Percentiles rank a stretch among this genome's conserved stretches.
Conservation (phyloP, 37 sponge, comb jelly and placozoan species). For the Dysidea cf. avara region DNA sequence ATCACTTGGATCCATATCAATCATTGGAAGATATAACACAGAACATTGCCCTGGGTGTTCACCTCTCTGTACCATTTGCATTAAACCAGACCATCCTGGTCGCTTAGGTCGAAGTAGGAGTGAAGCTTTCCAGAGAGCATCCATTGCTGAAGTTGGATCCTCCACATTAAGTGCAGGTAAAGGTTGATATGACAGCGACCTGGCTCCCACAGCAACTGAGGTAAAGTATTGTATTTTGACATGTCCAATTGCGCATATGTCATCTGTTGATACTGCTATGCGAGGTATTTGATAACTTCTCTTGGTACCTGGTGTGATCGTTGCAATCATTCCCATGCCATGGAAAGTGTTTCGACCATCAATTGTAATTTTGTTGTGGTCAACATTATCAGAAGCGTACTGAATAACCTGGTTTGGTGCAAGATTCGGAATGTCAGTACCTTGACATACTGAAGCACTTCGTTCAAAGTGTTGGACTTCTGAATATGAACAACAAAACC, state of each 20-base stretch:
- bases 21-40: too few relatives aligned
- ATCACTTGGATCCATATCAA: too few relatives aligned
- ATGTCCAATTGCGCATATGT: constrained; percentile 1
- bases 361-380: constrained; percentile 25
- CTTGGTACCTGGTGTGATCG: constrained; percentile 24
- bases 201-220: background rate
- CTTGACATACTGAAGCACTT: constrained; percentile 23
- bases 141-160: constrained; percentile 10
- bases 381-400: constrained; percentile 22
- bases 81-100: constrained; percentile 33
- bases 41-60: background rate
- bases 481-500: constrained; percentile 20
- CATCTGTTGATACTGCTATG: background rate
- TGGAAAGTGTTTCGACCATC: constrained; percentile 25
- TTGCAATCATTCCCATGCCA: constrained; percentile 20
- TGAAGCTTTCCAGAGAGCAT: too few relatives aligned
- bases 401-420: constrained; percentile 16
- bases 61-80: constrained; percentile 18
- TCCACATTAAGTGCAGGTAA: background rate
- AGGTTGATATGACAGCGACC: background rate
- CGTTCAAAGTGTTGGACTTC: constrained; percentile 12
- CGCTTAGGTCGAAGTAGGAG: background rate
- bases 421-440: constrained; percentile 31
- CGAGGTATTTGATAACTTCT: constrained; percentile 17
- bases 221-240: constrained; percentile 2